Conservation (phyloP, 30 jellyfish, hydroid and myxozoan genomes). For the Aurelia sp. region DNA sequence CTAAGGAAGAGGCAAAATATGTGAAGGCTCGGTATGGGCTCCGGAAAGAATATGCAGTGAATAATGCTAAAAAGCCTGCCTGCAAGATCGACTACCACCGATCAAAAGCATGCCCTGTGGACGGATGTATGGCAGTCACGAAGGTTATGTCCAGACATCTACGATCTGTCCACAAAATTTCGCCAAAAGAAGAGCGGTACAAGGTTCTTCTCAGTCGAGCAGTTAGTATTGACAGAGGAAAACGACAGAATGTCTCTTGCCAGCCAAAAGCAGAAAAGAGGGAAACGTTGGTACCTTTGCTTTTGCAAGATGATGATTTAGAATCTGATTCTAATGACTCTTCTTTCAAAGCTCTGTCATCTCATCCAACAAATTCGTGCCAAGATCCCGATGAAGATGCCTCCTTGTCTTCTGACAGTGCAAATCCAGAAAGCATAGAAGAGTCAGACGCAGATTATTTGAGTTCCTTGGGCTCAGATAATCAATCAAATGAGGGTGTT, state of each 20-base stretch:
- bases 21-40: conserved; percentile 53
- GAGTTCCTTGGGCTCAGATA: background rate
- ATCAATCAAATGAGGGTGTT: background rate
- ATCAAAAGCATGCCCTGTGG: conserved; percentile 58
- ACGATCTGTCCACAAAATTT: conserved; percentile 43
- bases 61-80: conserved; percentile 23
- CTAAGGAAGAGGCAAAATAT: conserved; percentile 39
- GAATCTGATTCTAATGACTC: conserved; percentile 48
- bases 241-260: conserved; percentile 3
- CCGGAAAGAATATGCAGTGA: conserved; percentile 16
- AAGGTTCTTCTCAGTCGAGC: conserved; percentile 29
- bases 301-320: conserved; percentile 8
- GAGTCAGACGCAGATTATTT: conserved; percentile 31
- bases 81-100: background rate
- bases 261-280: background rate
- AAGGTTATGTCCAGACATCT: conserved; percentile 44
- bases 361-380: conserved; percentile 1
- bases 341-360: conserved; percentile 35
- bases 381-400: background rate
- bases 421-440: background rate
- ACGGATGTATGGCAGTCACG: conserved; percentile 52
- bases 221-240: conserved; percentile 23
- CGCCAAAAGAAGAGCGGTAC: conserved; percentile 16
- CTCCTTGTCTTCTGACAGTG: background rate
- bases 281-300: conserved; percentile 27